Evolutionary conservation across 30 jellyfish, hydroid and myxozoan species (phyloP).

Genomic region (Cassiopea andromeda): DNA sequence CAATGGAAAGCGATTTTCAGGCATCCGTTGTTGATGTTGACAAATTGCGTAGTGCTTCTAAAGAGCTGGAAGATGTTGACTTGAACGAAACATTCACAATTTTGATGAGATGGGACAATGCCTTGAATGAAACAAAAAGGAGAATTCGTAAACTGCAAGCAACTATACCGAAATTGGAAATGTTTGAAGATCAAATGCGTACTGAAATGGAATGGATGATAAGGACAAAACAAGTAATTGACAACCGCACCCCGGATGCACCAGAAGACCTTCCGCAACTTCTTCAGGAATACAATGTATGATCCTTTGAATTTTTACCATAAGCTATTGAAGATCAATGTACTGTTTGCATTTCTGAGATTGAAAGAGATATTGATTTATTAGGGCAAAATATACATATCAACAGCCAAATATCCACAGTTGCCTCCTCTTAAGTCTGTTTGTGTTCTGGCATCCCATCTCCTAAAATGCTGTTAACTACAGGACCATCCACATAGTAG

Average conservation of each 20-base stretch:
- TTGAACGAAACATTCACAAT: constrained; percentile 74
- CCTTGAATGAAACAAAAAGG: constrained; percentile 56
- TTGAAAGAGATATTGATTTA: too few relatives aligned
- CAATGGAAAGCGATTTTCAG: constrained; percentile 18
- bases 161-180: constrained; percentile 27
- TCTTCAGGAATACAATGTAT: constrained; percentile 61
- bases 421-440: too few relatives aligned
- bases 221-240: constrained; percentile 16
- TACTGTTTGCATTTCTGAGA: neutral
- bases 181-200: constrained; percentile 54
- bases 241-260: constrained; percentile 51
- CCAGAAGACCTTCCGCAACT: constrained; percentile 51
- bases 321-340: neutral
- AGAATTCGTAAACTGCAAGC: constrained; percentile 50
- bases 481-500: too few relatives aligned
- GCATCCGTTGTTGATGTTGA: constrained; percentile 44
- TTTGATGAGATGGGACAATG: constrained; percentile 77
- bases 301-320: neutral
- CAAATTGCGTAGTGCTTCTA: constrained; percentile 50
- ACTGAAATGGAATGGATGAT: constrained; percentile 66
- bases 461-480: too few relatives aligned
- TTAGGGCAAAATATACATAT: too few relatives aligned
- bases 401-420: too few relatives aligned
- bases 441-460: too few relatives aligned
- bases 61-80: constrained; percentile 67